These are phyloP conservation scores for Bujurquina vittata DNA, from an alignment of 2,113 vertebrate species.

Conservation along the genomic window DNA sequence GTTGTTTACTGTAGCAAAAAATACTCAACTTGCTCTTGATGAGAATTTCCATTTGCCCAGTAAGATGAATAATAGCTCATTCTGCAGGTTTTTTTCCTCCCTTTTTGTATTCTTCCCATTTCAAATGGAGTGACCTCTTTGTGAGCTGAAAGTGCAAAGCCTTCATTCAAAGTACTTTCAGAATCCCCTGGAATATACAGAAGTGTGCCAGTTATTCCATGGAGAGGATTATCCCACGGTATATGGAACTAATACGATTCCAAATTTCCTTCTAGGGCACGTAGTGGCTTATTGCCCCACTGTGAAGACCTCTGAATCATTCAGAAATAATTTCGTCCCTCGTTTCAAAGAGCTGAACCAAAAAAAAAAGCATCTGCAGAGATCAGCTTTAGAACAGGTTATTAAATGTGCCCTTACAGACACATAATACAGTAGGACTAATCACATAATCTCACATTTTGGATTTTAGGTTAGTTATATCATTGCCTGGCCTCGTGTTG, in stretches of 20 bases:
- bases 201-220: conserved; percentile 73
- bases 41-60: conserved; percentile 59
- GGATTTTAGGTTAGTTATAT: conserved; percentile 10
- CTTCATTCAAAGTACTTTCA: conserved; percentile 52
- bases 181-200: conserved; percentile 66
- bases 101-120: conserved; percentile 26
- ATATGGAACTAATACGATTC: conserved; percentile 77
- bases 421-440: neutral
- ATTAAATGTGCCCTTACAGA: conserved; percentile 34
- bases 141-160: conserved; percentile 67
- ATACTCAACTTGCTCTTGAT: conserved; percentile 35
- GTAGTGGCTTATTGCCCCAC: conserved; percentile 67
- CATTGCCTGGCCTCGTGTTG: conserved; percentile 8
- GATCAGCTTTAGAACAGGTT: conserved; percentile 50
- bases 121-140: conserved; percentile 69
- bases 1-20: conserved; percentile 60
- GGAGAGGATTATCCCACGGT: conserved; percentile 72
- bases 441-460: conserved; percentile 35
- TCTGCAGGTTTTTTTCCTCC: conserved; percentile 11
- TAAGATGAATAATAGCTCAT: conserved; percentile 58
- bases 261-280: conserved; percentile 60
- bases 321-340: conserved; percentile 57
- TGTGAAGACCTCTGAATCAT: conserved; percentile 59
- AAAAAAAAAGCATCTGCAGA: conserved; percentile 17
- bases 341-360: conserved; percentile 52